These are phyloP conservation scores for Palythoa grandis DNA, from an alignment of 92 coral and sea anemone species.

Conservation along the genomic window DNA sequence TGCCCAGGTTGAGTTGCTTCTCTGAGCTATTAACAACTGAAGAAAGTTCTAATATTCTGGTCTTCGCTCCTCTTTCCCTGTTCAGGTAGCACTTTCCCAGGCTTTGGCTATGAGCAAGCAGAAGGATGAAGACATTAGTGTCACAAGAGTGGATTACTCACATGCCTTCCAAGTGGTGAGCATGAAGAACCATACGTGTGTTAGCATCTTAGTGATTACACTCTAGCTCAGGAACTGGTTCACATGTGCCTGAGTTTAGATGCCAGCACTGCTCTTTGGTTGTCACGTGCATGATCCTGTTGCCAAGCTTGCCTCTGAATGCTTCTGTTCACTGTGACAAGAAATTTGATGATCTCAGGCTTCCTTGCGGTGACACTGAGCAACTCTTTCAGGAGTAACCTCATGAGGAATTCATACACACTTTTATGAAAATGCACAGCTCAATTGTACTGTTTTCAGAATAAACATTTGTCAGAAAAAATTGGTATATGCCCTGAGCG, in stretches of 20 bases:
- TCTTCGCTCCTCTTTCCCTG: constrained; percentile 47
- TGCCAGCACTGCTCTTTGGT: constrained; percentile 50
- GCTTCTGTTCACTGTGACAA: constrained; percentile 56
- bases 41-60: constrained; percentile 34
- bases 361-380: constrained; percentile 63
- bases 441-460: no score
- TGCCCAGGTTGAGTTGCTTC: constrained; percentile 43
- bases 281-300: constrained; percentile 52
- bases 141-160: constrained; percentile 52
- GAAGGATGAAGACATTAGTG: constrained; percentile 50
- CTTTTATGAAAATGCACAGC: no score
- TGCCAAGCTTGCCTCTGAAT: constrained; percentile 52
- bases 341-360: constrained; percentile 55
- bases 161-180: constrained; percentile 58
- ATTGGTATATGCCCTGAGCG: no score
- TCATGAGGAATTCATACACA: no score
- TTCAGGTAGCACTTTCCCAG: constrained; percentile 43
- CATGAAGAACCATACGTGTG: constrained; percentile 70
- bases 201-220: constrained; percentile 68
- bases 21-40: constrained; percentile 29
- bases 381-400: constrained; percentile 54
- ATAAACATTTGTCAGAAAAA: no score
- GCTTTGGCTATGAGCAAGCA: constrained; percentile 17
- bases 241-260: constrained; percentile 20
- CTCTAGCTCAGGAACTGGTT: constrained; percentile 57